phyloP scores from a whole-genome alignment of 2,888 invertebrate species.

The Dryadula phaetusa region DNA sequence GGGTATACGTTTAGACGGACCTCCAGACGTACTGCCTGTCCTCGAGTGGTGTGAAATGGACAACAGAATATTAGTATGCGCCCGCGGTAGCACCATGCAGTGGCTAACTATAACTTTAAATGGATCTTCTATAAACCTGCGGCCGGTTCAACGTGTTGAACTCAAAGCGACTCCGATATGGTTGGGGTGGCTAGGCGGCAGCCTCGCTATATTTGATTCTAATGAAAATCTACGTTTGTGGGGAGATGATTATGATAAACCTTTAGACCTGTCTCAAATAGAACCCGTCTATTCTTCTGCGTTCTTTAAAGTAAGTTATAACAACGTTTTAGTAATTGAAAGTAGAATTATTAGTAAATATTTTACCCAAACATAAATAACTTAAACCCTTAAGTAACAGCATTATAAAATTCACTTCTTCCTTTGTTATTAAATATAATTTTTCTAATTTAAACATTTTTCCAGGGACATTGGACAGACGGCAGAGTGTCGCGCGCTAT shows the following conservation, averaged over 20 bases:
- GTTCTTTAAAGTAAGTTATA: constrained; percentile 88
- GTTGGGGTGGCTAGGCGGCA: constrained; percentile 90
- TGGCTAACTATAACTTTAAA: constrained; percentile 90
- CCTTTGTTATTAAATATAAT: neutral
- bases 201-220: constrained; percentile 93
- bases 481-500: constrained; percentile 92
- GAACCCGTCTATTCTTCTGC: constrained; percentile 94
- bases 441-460: neutral
- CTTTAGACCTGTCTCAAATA: constrained; percentile 91
- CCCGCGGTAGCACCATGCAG: constrained; percentile 91
- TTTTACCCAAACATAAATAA: neutral
- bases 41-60: constrained; percentile 91
- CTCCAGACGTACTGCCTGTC: constrained; percentile 92
- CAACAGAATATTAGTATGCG: constrained; percentile 95
- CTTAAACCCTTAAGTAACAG: neutral
- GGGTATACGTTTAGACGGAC: constrained; percentile 87
- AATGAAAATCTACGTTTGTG: constrained; percentile 94
- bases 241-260: constrained; percentile 95
- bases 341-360: neutral
- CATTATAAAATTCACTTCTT: neutral
- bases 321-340: constrained; percentile 17
- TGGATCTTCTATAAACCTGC: constrained; percentile 80
- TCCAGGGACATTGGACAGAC: constrained; percentile 95
- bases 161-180: constrained; percentile 86
- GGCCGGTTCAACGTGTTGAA: constrained; percentile 87